These are phyloP conservation scores for Malthinus flaveolus DNA, from an alignment of 2,888 invertebrate genomes.

Conservation along the genomic window DNA sequence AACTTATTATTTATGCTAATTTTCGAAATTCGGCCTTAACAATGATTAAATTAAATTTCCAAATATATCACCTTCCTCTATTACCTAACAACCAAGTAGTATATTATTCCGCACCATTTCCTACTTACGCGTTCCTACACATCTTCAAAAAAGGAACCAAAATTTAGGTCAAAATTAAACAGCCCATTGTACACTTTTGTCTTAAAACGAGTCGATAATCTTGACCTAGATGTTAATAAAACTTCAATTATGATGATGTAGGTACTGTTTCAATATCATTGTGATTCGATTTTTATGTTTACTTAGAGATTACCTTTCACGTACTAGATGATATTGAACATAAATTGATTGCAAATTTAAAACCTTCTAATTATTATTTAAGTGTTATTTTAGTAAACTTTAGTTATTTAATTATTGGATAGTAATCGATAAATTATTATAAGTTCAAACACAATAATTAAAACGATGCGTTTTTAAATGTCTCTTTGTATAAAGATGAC, in stretches of 20 bases:
- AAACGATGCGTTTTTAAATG: too few species aligned
- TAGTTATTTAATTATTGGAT: conserved; percentile 1
- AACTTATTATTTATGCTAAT: too few species aligned
- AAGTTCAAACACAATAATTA: not conserved
- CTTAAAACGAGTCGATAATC: conserved; percentile 27
- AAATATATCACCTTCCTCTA: too few species aligned
- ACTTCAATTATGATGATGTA: conserved; percentile 31
- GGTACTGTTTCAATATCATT: conserved; percentile 24
- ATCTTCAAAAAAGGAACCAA: too few species aligned
- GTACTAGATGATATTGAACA: conserved; percentile 5
- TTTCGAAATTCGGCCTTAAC: too few species aligned
- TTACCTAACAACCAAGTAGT: too few species aligned
- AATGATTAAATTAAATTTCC: too few species aligned
- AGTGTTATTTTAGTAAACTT: conserved; percentile 2
- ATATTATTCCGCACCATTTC: too few species aligned
- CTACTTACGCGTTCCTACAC: too few species aligned
- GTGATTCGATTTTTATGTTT: conserved; percentile 11
- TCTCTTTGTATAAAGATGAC: too few species aligned
- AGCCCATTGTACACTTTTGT: conserved; percentile 1
- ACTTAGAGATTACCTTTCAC: conserved; percentile 5
- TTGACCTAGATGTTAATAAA: conserved; percentile 31
- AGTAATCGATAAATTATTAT: conserved; percentile 1
- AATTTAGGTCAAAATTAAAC: too few species aligned
- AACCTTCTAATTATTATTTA: not conserved
- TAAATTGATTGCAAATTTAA: conserved; percentile 4